phyloP scores from a whole-genome alignment of 2,113 vertebrate genomes.

The Anas platyrhynchos region DNA sequence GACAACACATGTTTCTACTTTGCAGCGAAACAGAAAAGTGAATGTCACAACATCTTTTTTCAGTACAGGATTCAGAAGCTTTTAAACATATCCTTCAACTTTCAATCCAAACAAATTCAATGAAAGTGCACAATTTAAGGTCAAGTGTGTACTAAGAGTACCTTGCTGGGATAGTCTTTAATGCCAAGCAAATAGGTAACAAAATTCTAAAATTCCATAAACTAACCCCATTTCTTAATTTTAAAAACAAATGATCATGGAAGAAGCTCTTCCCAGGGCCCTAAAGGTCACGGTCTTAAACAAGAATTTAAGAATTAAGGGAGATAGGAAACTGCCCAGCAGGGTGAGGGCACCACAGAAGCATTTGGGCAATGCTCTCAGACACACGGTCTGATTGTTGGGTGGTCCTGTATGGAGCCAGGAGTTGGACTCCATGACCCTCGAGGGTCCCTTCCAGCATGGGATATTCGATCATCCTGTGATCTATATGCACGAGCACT shows the following conservation, averaged over 20 bases:
- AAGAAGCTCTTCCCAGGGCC: neutral
- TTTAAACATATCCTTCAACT: neutral
- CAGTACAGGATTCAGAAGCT: neutral
- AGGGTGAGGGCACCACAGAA: too few species aligned
- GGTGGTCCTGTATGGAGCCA: too few species aligned
- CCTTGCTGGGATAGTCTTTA: neutral
- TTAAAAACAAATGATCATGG: neutral
- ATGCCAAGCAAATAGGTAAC: neutral
- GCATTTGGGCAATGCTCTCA: too few species aligned
- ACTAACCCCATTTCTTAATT: neutral
- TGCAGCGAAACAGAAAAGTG: neutral
- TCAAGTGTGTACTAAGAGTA: neutral
- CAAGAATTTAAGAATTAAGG: neutral
- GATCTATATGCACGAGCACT: neutral
- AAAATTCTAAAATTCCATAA: neutral
- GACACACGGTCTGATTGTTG: too few species aligned
- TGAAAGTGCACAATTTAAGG: neutral
- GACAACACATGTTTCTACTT: constrained; percentile 9
- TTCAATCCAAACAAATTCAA: neutral
- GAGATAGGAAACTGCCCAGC: neutral
- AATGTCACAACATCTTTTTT: neutral
- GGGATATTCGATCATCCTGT: too few species aligned
- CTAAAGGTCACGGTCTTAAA: neutral
- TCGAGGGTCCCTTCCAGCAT: too few species aligned
- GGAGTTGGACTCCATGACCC: too few species aligned